Conservation (phyloP, 1,140 invertebrate genomes). For the Drosophila miranda region DNA sequence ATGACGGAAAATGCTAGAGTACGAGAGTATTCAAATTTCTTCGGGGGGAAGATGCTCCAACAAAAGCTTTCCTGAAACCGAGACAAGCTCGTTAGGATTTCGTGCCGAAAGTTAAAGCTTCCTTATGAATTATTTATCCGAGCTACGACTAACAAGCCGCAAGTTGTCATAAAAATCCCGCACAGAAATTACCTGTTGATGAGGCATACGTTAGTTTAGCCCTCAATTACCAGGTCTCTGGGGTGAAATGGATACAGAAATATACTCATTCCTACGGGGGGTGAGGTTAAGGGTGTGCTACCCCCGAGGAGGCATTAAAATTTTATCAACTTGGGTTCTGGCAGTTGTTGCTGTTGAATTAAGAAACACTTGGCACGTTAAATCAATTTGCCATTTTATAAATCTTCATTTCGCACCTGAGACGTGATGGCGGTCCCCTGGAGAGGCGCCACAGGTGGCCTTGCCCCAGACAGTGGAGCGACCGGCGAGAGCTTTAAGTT, state of each 20-base stretch:
- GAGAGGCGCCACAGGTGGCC: conserved; percentile 65
- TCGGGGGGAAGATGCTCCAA: conserved; percentile 8
- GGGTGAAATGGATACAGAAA: conserved; percentile 64
- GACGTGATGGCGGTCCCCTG: conserved; percentile 50
- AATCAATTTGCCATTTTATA: conserved; percentile 79
- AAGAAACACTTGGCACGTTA: conserved; percentile 70
- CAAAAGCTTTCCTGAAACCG: background rate
- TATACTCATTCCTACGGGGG: conserved; percentile 7
- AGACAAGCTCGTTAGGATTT: conserved; percentile 13
- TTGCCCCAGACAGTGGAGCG: conserved; percentile 4
- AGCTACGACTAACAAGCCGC: conserved; percentile 58
- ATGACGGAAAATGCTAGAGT: conserved; percentile 26
- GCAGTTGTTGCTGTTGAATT: conserved; percentile 35
- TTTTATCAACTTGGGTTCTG: conserved; percentile 55
- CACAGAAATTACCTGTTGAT: conserved; percentile 75
- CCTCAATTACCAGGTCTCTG: conserved; percentile 65
- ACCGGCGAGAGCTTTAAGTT: conserved; percentile 29
- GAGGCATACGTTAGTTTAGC: conserved; percentile 64
- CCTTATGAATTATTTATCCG: conserved; percentile 69
- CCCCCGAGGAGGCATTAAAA: conserved; percentile 66
- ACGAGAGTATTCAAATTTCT: conserved; percentile 70
- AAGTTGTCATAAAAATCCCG: conserved; percentile 75
- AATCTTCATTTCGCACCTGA: conserved; percentile 78
- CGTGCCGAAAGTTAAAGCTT: conserved; percentile 2
- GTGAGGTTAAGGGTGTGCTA: conserved; percentile 3